These are phyloP conservation scores for Rhopalosiphum maidis DNA, from an alignment of 1,140 invertebrate genomes.

Conservation along the genomic window DNA sequence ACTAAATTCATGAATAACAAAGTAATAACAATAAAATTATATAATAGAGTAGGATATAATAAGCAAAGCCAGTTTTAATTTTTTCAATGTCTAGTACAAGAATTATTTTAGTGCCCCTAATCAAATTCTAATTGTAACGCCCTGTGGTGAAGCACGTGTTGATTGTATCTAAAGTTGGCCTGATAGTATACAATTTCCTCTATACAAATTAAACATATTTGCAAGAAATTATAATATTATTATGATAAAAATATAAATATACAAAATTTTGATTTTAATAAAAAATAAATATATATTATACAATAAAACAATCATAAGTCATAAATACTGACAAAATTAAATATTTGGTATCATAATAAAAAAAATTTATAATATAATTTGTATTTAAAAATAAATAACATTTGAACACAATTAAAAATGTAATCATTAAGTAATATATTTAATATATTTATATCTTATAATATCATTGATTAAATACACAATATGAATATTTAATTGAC, in stretches of 20 bases:
- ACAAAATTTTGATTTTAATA: neutral
- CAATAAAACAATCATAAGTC: neutral
- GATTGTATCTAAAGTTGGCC: too few species aligned
- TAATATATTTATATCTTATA: neutral
- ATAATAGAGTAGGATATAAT: too few species aligned
- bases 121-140: too few species aligned
- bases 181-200: too few species aligned
- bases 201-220: too few species aligned
- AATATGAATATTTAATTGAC: neutral
- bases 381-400: conserved; percentile 38
- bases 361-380: neutral
- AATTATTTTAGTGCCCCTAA: too few species aligned
- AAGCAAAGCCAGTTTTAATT: too few species aligned
- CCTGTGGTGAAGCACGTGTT: too few species aligned
- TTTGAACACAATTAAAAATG: conserved; percentile 36
- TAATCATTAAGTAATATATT: neutral
- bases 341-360: neutral
- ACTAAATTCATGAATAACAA: too few species aligned
- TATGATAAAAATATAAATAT: neutral
- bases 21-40: too few species aligned
- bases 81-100: too few species aligned
- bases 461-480: neutral
- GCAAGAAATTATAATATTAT: too few species aligned
- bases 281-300: neutral
- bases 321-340: neutral